Conservation (phyloP, 2,113 vertebrate genomes). For the Oceanites oceanicus region DNA sequence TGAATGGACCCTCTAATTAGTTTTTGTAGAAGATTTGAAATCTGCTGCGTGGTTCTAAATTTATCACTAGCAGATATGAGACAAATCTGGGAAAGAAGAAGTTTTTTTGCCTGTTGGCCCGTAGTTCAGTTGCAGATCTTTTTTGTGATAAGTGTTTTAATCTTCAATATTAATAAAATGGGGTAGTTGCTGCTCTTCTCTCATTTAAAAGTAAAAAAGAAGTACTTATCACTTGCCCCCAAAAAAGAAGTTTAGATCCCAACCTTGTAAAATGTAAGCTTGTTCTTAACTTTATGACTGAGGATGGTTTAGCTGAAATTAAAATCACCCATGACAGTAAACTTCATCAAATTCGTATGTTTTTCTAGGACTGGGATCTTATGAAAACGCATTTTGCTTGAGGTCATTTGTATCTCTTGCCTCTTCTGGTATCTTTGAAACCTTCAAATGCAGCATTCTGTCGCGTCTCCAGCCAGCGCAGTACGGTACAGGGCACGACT, state of each 20-base stretch:
- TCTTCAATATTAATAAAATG: not conserved
- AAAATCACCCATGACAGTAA: not conserved
- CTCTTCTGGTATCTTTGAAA: not conserved
- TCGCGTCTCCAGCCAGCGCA: not conserved
- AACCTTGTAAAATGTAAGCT: not conserved
- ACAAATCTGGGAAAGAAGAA: not conserved
- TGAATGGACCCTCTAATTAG: not conserved
- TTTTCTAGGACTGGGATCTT: not conserved
- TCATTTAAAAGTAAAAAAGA: not conserved
- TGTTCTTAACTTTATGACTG: not conserved
- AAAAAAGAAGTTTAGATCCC: not conserved
- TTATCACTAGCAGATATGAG: not conserved
- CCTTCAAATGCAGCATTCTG: not conserved
- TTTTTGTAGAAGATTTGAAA: not conserved
- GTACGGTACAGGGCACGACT: not conserved
- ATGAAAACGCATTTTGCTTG: not conserved
- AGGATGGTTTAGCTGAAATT: not conserved
- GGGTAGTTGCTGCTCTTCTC: not conserved
- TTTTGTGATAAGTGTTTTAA: not conserved
- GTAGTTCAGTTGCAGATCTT: not conserved
- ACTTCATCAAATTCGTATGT: not conserved
- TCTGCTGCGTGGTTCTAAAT: not conserved
- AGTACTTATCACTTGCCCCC: not conserved
- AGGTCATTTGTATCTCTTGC: not conserved
- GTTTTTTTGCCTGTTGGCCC: not conserved